Evolutionary conservation across 2,888 invertebrate species (phyloP), one percentile per base, ranked within the genome.

Genomic region (Pollenia angustigena): DNA sequence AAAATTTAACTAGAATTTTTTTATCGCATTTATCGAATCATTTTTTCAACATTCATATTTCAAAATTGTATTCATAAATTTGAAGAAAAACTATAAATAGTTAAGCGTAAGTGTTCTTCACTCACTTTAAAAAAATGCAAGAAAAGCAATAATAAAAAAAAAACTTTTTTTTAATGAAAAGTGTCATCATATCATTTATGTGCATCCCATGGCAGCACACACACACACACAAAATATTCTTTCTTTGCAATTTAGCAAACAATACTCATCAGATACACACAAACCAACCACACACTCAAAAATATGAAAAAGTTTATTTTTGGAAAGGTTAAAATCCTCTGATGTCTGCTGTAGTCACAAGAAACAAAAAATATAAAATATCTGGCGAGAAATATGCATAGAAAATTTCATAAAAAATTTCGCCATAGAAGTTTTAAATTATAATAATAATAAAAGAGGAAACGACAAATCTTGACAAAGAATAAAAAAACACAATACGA

Each of bases 261-360:
- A 50, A 42, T 32, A 32, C 32, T 32, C 6, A 32, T 32, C 32
- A 32, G 32, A 23, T 46, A 46, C 14, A 66, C 1, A 68, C 16
- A 42, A 42, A 58, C 9, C 23, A 68, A 40, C 56, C 42, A 14
- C 52, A 18, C 32, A 50, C 18, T 12, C 48, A 78, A 14, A 18
- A 40, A 40, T n/a, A 69, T 52, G n/a, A 81, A 81, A 23, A 82
- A 68, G 44, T 80, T 82, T 87, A 87, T 87, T 87, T 87, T 87
- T 84, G 87, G 87, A 87, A 87, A 87, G 87, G 87, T 87, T 87
- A 87, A 87, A 87, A 87, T 84, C 84, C 83, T 87, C 87, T 87
- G 66, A 71, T 83, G 76, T 84, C 81, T 81, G 69, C 50, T 72
- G 68, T 23, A 69, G 80, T 62, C 44, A 6, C 71, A 72, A 54